Evolutionary conservation across 53 echinoderm and acorn worm species (phyloP).

Genomic region (Luidia sarsii): DNA sequence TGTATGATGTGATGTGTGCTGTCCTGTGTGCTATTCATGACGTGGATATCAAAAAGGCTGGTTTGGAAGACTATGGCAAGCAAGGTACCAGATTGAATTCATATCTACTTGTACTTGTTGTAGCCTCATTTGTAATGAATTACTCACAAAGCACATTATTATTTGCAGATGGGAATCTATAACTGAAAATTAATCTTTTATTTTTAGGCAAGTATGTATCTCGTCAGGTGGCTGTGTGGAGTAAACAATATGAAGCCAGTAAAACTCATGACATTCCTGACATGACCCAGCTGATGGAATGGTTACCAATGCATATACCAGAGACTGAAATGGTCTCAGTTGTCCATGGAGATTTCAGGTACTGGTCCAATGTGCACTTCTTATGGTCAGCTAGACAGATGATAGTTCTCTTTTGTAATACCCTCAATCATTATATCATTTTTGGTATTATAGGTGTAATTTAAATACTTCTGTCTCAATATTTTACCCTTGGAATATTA

Average conservation of each 20-base stretch:
- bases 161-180: neutral
- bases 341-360: slow-evolving; percentile 99
- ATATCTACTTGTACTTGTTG: no score
- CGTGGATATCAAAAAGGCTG: slow-evolving; percentile 82
- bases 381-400: no score
- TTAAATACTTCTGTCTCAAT: no score
- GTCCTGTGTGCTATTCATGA: slow-evolving; percentile 76
- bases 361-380: no score
- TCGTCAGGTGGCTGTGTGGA: slow-evolving; percentile 87
- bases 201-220: slow-evolving; percentile 84
- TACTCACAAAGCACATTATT: no score
- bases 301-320: slow-evolving; percentile 86
- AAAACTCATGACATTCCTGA: slow-evolving; percentile 84
- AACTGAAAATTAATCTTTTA: neutral
- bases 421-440: no score
- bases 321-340: slow-evolving; percentile 77
- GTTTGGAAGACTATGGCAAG: slow-evolving; percentile 86
- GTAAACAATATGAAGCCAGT: slow-evolving; percentile 93
- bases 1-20: slow-evolving; percentile 78
- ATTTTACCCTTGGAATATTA: no score
- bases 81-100: slow-evolving; percentile 80
- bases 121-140: no score
- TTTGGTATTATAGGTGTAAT: no score
- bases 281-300: slow-evolving; percentile 92
- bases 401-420: no score